These are phyloP conservation scores for Drosophila testacea DNA, from an alignment of 2,888 invertebrate genomes.

Conservation along the genomic window DNA sequence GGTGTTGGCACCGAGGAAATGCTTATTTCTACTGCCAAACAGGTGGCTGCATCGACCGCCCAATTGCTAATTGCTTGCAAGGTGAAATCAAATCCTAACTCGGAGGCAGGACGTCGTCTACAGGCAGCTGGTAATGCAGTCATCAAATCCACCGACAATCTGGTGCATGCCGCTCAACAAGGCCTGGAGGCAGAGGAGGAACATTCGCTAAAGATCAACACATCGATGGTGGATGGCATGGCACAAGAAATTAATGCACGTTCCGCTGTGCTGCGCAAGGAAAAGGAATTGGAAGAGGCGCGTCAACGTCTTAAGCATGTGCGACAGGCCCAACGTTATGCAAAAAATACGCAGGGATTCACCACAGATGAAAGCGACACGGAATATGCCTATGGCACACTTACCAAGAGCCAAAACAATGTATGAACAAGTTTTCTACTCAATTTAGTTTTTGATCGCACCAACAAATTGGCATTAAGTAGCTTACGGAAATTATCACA, in stretches of 20 bases:
- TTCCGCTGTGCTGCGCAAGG: slow-evolving; percentile 96
- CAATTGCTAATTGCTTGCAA: slow-evolving; percentile 99
- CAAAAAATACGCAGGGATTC: slow-evolving; percentile 87
- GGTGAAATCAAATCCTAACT: slow-evolving; percentile 98
- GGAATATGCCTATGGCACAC: slow-evolving; percentile 84
- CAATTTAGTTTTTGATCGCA: slow-evolving; percentile 34
- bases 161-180: slow-evolving; percentile 97
- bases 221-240: slow-evolving; percentile 97
- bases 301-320: slow-evolving; percentile 95
- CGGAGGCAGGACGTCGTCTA: slow-evolving; percentile 95
- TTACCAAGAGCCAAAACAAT: slow-evolving; percentile 83
- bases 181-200: slow-evolving; percentile 97
- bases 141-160: slow-evolving; percentile 98
- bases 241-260: slow-evolving; percentile 97
- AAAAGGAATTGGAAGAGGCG: slow-evolving; percentile 96
- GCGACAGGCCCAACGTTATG: slow-evolving; percentile 95
- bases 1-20: slow-evolving; percentile 97
- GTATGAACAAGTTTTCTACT: slow-evolving; percentile 73
- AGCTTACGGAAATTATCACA: slow-evolving; percentile 50
- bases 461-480: slow-evolving; percentile 63
- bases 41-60: slow-evolving; percentile 98
- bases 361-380: slow-evolving; percentile 88
- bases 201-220: slow-evolving; percentile 94
- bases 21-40: slow-evolving; percentile 97
- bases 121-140: slow-evolving; percentile 98